Conservation (phyloP, 2,797 vertebrate genomes). For the Hipposideros larvatus region DNA sequence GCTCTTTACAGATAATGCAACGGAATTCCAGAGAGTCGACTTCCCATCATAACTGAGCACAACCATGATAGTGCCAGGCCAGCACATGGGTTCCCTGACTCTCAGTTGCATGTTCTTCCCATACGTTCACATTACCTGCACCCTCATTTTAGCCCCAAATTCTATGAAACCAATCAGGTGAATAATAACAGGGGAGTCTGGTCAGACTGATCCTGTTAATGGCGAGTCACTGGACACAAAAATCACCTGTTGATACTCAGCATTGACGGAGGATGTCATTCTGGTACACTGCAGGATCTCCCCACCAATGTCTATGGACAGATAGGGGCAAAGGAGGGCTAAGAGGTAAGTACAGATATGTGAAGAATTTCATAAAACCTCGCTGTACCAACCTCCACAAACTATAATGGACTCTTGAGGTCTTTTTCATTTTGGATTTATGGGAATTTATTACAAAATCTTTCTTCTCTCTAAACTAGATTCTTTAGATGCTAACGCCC, state of each 20-base stretch:
- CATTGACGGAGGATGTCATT: not conserved
- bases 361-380: not conserved
- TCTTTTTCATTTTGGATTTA: not conserved
- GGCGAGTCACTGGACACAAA: not conserved
- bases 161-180: not conserved
- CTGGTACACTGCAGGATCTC: not conserved
- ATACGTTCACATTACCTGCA: not conserved
- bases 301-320: not conserved
- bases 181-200: not conserved
- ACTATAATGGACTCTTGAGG: not conserved
- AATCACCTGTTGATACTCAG: not conserved
- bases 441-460: not conserved
- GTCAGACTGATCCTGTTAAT: not conserved
- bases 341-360: not conserved
- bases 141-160: not conserved
- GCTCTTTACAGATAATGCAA: not conserved
- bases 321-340: not conserved
- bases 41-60: not conserved
- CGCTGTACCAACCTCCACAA: not conserved
- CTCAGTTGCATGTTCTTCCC: not conserved
- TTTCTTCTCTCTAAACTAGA: conserved; percentile 14
- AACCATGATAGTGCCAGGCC: not conserved
- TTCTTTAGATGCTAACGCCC: not conserved
- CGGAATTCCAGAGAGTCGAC: not conserved
- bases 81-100: not conserved